Conservation (phyloP, 1,140 invertebrate species). For the Teleogryllus occipitalis region DNA sequence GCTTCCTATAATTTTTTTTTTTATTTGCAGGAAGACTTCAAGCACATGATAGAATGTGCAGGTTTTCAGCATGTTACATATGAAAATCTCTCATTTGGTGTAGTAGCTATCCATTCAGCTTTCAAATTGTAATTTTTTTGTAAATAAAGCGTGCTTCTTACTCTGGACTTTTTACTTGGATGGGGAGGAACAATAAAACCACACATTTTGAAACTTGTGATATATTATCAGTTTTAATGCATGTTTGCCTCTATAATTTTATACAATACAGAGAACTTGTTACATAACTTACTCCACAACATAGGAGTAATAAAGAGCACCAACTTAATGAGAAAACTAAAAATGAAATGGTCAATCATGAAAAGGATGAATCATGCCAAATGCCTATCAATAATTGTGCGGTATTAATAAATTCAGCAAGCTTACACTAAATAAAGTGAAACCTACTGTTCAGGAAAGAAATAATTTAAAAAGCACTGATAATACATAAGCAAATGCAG, state of each 20-base stretch:
- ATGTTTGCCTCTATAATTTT: conserved; percentile 10
- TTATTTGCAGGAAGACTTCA: conserved; percentile 70
- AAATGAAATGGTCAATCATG: background rate
- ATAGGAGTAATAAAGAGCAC: conserved; percentile 11
- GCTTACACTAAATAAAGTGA: conserved; percentile 3
- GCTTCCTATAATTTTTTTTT: conserved; percentile 10
- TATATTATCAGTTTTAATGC: conserved; percentile 18
- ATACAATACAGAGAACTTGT: conserved; percentile 18
- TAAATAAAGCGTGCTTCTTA: background rate
- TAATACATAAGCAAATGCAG: conserved; percentile 5
- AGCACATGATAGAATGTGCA: conserved; percentile 74
- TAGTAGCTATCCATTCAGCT: conserved; percentile 89
- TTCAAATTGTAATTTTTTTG: conserved; percentile 59
- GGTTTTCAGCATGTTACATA: conserved; percentile 81
- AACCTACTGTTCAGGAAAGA: background rate
- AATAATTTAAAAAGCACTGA: conserved; percentile 11
- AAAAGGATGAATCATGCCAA: background rate
- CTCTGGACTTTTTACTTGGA: background rate
- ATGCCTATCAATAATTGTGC: background rate
- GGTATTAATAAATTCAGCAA: background rate
- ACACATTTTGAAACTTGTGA: conserved; percentile 14
- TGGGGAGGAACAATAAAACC: background rate
- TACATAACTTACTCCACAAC: conserved; percentile 12
- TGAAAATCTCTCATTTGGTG: conserved; percentile 83
- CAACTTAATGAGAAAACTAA: conserved; percentile 16